These are phyloP conservation scores for Ginglymostoma cirratum DNA, from an alignment of 2,113 vertebrate genomes.

Conservation along the genomic window DNA sequence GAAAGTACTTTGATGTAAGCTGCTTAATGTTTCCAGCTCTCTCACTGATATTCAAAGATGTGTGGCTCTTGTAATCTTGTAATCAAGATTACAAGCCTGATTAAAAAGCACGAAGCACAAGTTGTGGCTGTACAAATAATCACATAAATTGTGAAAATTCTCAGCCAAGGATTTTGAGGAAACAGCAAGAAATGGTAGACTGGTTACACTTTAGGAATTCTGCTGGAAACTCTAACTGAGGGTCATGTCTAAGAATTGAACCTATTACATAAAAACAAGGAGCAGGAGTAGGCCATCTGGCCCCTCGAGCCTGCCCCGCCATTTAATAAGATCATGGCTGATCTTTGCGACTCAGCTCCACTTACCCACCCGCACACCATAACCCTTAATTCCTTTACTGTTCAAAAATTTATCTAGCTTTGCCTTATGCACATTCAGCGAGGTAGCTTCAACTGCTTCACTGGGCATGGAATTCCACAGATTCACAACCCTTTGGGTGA, in stretches of 20 bases:
- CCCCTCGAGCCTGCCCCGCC: too few relatives aligned
- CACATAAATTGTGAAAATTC: neutral
- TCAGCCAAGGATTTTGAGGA: neutral
- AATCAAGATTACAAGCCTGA: neutral
- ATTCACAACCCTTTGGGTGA: too few relatives aligned
- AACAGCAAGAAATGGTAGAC: neutral
- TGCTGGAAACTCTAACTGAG: neutral
- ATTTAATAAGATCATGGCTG: too few relatives aligned
- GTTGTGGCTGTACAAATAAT: neutral
- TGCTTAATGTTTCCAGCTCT: neutral
- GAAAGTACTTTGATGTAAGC: neutral
- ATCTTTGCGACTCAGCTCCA: too few relatives aligned
- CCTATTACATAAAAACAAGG: neutral
- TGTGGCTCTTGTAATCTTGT: neutral
- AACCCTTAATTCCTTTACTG: too few relatives aligned
- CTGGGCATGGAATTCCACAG: too few relatives aligned
- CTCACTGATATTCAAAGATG: conserved; percentile 2
- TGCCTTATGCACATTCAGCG: too few relatives aligned
- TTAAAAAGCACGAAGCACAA: conserved; percentile 2
- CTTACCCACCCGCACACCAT: too few relatives aligned
- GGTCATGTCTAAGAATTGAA: neutral
- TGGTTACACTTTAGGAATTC: neutral
- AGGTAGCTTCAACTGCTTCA: too few relatives aligned
- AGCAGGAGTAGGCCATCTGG: too few relatives aligned
- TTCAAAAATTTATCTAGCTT: too few relatives aligned